Base-by-base conservation (phyloP, 2,888 invertebrate genomes). In the Monoplex corrugatus region DNA sequence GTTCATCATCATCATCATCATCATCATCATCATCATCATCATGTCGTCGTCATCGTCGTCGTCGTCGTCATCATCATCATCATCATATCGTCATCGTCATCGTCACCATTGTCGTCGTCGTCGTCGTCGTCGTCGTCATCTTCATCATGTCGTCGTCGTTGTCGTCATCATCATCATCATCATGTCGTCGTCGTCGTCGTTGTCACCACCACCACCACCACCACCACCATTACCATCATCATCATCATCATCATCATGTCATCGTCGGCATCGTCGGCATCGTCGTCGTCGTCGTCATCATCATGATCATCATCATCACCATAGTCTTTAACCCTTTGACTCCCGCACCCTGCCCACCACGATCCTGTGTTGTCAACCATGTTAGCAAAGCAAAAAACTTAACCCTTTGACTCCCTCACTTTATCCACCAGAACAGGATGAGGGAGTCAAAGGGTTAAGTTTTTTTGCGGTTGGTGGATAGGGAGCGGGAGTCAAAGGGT, bases 261-360 rank as follows among this genome's bases (percentile, higher is more conserved):
- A 23, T 28, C n/a, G 28, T 8, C 68, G 28, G n/a, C 8, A 23
- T n/a, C 68, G n/a, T 68, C 68, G 28, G 6, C 68, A 16, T 80
- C 40, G 23, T 80, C 43, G 19, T 80, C 23, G 38, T 43, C n/a
- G 2, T 43, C 45, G 16, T 44, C 44, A 16, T 43, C 50, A 44
- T 83, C 44, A 83, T 32, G 43, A 83, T 86, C 43, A 16, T 38
- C 35, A 28, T 84, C 23, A 32, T 80, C 80, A 72, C 5, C 80
- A 16, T 80, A 8, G 38, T 80, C 68, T 0, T n/a, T 2, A 1
- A n/a, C n/a, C n/a, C n/a, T n/a, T n/a, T n/a, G n/a, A n/a, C n/a
- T n/a, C n/a, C n/a, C n/a, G n/a, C n/a, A n/a, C n/a, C n/a, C n/a
- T n/a, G n/a, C n/a, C n/a, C n/a, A n/a, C n/a, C n/a, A n/a, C n/a